Percentiles rank a stretch among this genome's conserved stretches.
Conservation (phyloP, 2,888 invertebrate genomes). For the Smittia aterrima region DNA sequence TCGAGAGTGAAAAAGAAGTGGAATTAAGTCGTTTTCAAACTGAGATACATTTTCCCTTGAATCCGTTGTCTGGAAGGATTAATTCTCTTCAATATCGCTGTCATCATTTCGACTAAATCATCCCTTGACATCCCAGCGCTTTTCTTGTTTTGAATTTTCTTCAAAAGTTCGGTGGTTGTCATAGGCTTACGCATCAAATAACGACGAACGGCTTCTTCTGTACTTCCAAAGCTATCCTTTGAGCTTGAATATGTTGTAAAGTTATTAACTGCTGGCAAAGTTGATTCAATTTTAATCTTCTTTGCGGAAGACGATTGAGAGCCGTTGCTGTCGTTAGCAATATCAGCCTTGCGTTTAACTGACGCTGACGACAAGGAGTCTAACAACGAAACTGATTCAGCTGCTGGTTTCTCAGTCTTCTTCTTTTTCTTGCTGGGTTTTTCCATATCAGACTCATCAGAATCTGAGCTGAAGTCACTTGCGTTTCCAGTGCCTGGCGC, state of each 20-base stretch:
- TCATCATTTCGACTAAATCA: constrained; percentile 89
- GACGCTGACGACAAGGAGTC: constrained; percentile 55
- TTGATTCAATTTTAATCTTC: constrained; percentile 49
- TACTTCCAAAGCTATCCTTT: constrained; percentile 74
- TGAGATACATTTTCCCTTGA: constrained; percentile 92
- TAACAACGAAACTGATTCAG: constrained; percentile 57
- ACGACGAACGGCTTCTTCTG: constrained; percentile 90
- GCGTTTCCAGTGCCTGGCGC: constrained; percentile 58
- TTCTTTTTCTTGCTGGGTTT: constrained; percentile 56
- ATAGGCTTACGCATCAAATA: constrained; percentile 96
- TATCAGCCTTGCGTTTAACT: constrained; percentile 50
- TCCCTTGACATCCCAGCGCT: constrained; percentile 88
- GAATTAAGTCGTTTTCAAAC: constrained; percentile 62
- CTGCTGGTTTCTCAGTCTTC: constrained; percentile 57
- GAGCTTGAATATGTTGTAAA: constrained; percentile 51
- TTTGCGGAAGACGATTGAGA: constrained; percentile 53
- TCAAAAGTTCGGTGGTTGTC: constrained; percentile 92
- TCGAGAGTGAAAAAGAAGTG: background rate
- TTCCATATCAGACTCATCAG: constrained; percentile 69
- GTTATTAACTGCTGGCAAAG: constrained; percentile 51
- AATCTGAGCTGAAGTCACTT: constrained; percentile 70
- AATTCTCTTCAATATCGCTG: constrained; percentile 89
- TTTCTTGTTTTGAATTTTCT: constrained; percentile 87
- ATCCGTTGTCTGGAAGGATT: constrained; percentile 90
- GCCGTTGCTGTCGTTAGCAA: constrained; percentile 48